Evolutionary conservation across 2,888 invertebrate species (phyloP), one percentile per base, ranked within the genome.

Genomic region (Baronia brevicornis): DNA sequence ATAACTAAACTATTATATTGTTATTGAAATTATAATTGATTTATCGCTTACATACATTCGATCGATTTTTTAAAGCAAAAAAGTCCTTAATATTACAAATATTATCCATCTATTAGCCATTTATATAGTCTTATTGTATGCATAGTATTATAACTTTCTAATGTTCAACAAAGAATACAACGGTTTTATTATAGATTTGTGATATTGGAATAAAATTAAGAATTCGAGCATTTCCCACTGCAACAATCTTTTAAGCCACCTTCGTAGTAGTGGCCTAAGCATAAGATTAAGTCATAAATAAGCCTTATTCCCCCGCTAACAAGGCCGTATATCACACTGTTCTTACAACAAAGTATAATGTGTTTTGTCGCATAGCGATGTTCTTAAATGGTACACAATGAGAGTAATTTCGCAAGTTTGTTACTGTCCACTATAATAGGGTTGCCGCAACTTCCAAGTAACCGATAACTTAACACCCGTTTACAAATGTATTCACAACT

Each of bases 231-330:
- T 15, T 1, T 2, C 27, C 31, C 31, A 27, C 25, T 6, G 3
- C 13, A 8, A 3, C 11, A 7, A 27, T 11, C 4, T 12, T 23
- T 34, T 29, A 31, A 17, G 12, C 28, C 21, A 13, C 26, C 18
- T 11, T 14, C n/a, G 17, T 41, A 28, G 23, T 37, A 34, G 32
- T 28, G 6, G 14, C 11, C 23, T 28, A 25, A 24, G 21, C 18
- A 15, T 17, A 31, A 48, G 56, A 56, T 57, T 54, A 51, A 57
- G 58, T 52, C 51, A 56, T 53, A 60, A 54, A 53, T 56, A 51
- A 47, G 28, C 36, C 39, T 29, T 42, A 42, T 42, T 33, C 35
- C 46, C 49, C 24, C 56, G 39, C 50, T 62, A 62, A 61, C 60
- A 55, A 60, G 54, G 39, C 42, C 43, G 43, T 55, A 51, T 50